phyloP scores from a whole-genome alignment of 2,797 vertebrate species.

The Pyrocephalus nanus region DNA sequence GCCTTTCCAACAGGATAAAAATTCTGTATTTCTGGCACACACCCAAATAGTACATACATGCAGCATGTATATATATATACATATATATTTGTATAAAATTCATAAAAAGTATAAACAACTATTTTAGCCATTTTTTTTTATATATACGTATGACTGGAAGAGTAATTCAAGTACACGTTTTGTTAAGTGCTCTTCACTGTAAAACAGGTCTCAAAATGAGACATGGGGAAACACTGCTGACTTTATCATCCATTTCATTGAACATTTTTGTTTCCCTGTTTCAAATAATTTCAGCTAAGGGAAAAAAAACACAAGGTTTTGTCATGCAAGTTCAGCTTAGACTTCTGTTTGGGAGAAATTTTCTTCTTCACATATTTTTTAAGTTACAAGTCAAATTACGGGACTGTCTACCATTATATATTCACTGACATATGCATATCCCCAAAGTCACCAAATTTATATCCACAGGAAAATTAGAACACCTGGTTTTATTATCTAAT shows the following conservation, averaged over 20 bases:
- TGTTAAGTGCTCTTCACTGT: neutral
- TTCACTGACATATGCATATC: neutral
- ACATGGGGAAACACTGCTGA: neutral
- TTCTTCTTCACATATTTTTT: neutral
- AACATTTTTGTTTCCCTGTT: neutral
- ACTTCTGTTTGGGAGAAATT: neutral
- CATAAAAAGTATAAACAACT: neutral
- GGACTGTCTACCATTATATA: neutral
- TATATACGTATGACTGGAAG: neutral
- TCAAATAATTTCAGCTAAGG: neutral
- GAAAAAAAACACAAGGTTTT: neutral
- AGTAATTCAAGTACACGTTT: neutral
- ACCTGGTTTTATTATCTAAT: neutral
- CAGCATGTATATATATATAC: neutral
- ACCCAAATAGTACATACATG: neutral
- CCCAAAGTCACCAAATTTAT: neutral
- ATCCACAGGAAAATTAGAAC: neutral
- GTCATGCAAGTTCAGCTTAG: neutral
- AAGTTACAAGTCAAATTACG: neutral
- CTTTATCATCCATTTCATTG: neutral
- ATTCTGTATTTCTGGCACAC: fast-evolving
- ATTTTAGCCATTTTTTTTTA: neutral
- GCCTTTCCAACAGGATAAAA: neutral
- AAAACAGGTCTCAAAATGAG: neutral
- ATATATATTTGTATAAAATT: neutral